phyloP scores from a whole-genome alignment of 2,888 invertebrate species.

The Machimus rusticus region DNA sequence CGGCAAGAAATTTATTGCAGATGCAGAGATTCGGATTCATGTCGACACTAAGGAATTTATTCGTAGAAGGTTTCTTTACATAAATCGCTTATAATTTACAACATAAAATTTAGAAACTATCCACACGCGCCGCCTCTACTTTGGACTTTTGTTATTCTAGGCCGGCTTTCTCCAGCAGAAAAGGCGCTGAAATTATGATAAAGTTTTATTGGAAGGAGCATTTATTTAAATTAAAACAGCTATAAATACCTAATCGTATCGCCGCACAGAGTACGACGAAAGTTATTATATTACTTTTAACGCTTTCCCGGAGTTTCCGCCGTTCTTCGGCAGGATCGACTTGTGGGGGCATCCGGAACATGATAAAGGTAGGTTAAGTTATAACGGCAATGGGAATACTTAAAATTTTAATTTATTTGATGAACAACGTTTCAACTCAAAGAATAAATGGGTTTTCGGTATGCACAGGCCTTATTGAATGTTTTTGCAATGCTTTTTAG shows the following conservation, averaged over 20 bases:
- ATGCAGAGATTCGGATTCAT: not conserved
- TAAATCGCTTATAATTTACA: not conserved
- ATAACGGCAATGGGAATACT: not conserved
- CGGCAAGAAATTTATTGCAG: not conserved
- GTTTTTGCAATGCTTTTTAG: not conserved
- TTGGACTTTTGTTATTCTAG: not conserved
- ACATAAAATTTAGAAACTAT: not conserved
- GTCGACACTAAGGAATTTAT: not conserved
- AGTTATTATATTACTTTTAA: slow-evolving; percentile 57
- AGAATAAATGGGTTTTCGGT: not conserved
- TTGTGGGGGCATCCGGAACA: slow-evolving; percentile 61
- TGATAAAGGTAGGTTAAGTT: slow-evolving; percentile 42
- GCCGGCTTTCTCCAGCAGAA: not conserved
- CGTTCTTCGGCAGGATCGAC: slow-evolving; percentile 61
- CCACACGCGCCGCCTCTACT: not conserved
- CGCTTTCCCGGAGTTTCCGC: slow-evolving; percentile 58
- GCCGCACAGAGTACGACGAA: slow-evolving; percentile 56
- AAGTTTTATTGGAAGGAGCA: not conserved
- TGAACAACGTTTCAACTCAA: not conserved
- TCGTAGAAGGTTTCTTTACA: not conserved
- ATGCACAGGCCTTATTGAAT: not conserved
- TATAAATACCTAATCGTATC: slow-evolving; percentile 56
- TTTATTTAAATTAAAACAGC: not conserved
- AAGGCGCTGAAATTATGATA: not conserved
- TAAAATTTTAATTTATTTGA: not conserved